These are phyloP conservation scores for Stercorarius parasiticus DNA, from an alignment of 2,113 vertebrate species.

Conservation along the genomic window DNA sequence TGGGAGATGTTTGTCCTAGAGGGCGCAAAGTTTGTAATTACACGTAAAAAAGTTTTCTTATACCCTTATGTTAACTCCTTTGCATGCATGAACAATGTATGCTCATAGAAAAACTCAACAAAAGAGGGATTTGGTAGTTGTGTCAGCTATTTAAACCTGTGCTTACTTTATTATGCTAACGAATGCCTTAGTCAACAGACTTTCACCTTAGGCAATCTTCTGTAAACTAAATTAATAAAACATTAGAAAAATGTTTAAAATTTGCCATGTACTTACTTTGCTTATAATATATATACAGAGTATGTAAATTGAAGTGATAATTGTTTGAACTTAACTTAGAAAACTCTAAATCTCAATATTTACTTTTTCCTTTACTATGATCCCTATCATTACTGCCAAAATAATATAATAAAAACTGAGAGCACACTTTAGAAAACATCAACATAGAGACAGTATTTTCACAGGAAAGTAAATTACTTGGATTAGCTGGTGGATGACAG, in stretches of 20 bases:
- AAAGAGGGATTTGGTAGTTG: not conserved
- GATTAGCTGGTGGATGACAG: not conserved
- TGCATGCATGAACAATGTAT: not conserved
- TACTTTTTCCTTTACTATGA: not conserved
- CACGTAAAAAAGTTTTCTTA: constrained; percentile 11
- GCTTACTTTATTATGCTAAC: constrained; percentile 17
- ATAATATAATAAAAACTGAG: not conserved
- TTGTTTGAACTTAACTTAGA: not conserved
- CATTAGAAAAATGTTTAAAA: not conserved
- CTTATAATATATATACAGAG: not conserved
- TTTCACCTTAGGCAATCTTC: not conserved
- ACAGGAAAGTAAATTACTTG: not conserved
- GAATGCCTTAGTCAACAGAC: not conserved
- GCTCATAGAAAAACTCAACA: not conserved
- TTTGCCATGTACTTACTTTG: not conserved
- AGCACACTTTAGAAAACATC: not conserved
- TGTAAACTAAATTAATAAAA: constrained; percentile 8
- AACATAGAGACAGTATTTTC: not conserved
- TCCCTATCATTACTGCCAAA: not conserved
- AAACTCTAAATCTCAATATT: not conserved
- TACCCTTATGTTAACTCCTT: not conserved
- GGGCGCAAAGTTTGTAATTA: constrained; percentile 22
- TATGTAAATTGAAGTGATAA: not conserved
- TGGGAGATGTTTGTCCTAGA: constrained; percentile 42
- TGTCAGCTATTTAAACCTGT: not conserved